Evolutionary conservation across 2,113 vertebrate genomes (phyloP).

Genomic region (Menura novaehollandiae): DNA sequence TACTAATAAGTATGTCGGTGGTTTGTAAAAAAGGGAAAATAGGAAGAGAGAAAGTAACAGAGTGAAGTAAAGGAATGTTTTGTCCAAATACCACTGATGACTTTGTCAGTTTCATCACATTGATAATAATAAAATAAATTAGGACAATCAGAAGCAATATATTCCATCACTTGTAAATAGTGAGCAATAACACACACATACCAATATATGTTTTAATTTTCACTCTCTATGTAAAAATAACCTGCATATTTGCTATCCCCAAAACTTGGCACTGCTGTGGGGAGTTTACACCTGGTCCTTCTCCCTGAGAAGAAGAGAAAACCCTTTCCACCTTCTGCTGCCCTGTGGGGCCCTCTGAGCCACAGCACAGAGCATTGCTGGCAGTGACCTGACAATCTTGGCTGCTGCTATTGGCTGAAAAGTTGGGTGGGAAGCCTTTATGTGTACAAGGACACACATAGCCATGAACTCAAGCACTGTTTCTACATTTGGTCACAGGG

Average conservation of each 20-base stretch:
- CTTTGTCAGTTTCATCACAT: background rate
- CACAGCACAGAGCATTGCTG: too few relatives aligned
- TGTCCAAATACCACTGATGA: background rate
- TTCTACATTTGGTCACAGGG: background rate
- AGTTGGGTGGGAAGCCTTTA: background rate
- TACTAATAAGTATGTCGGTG: rapidly evolving
- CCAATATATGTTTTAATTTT: background rate
- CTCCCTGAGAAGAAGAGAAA: background rate
- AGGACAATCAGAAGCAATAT: background rate
- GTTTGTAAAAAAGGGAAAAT: background rate
- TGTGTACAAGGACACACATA: rapidly evolving
- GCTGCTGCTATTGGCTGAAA: background rate
- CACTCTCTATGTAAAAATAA: background rate
- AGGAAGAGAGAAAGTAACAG: background rate
- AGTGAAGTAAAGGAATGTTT: background rate
- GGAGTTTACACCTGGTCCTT: background rate
- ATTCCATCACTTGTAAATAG: background rate
- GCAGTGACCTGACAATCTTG: background rate
- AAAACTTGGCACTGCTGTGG: background rate
- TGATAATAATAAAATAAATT: background rate
- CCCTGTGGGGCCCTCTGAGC: background rate
- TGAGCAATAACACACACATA: background rate
- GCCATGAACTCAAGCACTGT: background rate
- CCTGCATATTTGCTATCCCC: background rate
- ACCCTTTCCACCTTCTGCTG: background rate